phyloP scores from a whole-genome alignment of 1,140 invertebrate species.

The Coenobita brevimanus region DNA sequence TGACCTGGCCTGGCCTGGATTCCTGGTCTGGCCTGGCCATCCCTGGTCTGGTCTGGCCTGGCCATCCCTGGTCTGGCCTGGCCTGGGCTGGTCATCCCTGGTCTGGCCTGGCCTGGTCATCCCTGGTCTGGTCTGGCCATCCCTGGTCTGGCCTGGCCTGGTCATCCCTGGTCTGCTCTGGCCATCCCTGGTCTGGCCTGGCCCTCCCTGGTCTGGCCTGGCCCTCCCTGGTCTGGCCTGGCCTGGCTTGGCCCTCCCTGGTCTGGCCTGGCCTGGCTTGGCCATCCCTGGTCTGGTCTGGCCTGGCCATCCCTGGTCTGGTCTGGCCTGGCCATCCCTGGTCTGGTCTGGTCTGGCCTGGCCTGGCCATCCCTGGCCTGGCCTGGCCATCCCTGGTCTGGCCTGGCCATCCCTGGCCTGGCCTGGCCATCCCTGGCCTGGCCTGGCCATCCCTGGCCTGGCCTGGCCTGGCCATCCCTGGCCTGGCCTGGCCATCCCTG shows the following conservation, averaged over 20 bases:
- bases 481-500: neutral
- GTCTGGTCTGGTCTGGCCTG: neutral
- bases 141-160: neutral
- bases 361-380: neutral
- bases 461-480: neutral
- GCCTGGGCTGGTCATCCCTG: neutral
- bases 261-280: neutral
- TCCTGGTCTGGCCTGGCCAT: neutral
- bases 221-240: neutral
- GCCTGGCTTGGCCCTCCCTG: neutral
- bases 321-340: neutral
- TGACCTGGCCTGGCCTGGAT: neutral
- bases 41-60: neutral
- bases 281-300: neutral
- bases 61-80: neutral
- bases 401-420: neutral
- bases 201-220: neutral
- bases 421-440: neutral
- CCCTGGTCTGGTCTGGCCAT: neutral
- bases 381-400: neutral
- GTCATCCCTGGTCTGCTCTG: neutral
- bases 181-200: neutral
- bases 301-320: neutral
- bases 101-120: neutral
- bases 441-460: neutral